Evolutionary conservation across 2,888 invertebrate genomes (phyloP).

Genomic region (Carcina quercana): DNA sequence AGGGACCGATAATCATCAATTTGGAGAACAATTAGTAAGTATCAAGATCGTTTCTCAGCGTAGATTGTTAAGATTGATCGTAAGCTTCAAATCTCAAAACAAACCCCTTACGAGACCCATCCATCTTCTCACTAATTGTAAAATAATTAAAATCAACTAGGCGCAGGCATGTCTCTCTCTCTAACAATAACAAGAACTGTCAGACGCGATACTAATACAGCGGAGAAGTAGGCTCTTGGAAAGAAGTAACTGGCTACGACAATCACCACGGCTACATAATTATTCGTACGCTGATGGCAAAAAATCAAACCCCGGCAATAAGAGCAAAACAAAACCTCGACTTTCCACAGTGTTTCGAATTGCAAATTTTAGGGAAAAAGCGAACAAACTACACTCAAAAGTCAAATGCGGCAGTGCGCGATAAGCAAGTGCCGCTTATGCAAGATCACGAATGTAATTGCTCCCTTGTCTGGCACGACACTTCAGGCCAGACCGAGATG

Average conservation of each 20-base stretch:
- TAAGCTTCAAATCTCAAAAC: constrained; percentile 32
- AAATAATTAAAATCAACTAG: constrained; percentile 49
- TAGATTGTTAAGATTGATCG: constrained; percentile 23
- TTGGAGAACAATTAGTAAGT: constrained; percentile 5
- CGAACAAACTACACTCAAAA: constrained; percentile 63
- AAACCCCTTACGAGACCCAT: constrained; percentile 33
- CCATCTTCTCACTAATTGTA: constrained; percentile 49
- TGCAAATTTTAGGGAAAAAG: constrained; percentile 68
- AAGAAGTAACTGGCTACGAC: background rate
- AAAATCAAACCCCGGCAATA: constrained; percentile 8
- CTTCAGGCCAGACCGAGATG: constrained; percentile 65
- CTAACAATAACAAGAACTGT: constrained; percentile 20
- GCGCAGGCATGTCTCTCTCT: constrained; percentile 30
- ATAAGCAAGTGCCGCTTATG: constrained; percentile 75
- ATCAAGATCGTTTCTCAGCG: constrained; percentile 15
- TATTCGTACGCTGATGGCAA: background rate
- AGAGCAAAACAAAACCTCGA: constrained; percentile 24
- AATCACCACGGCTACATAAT: background rate
- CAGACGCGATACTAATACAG: no score
- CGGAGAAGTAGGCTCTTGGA: constrained; percentile 1
- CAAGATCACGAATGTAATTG: constrained; percentile 77
- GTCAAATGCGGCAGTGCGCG: constrained; percentile 69
- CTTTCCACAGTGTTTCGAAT: constrained; percentile 60
- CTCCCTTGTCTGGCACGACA: constrained; percentile 74
- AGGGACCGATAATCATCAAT: background rate